Percentiles rank a stretch among this genome's conserved stretches.
These are phyloP conservation scores for Holocentrus rufus DNA, from an alignment of 2,797 vertebrate genomes.

Conservation along the genomic window DNA sequence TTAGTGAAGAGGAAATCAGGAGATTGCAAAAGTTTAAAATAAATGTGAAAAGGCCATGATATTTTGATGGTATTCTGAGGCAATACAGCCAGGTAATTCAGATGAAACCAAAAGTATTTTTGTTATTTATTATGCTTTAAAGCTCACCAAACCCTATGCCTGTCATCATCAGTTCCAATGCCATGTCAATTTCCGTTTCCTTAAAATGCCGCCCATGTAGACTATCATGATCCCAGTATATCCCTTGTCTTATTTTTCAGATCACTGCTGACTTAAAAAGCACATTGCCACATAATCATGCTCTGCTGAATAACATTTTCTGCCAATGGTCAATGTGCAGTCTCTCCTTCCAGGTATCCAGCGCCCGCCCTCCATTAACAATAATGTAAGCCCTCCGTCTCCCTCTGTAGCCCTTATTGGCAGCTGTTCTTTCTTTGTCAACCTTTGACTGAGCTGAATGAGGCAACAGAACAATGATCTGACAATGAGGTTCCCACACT, in stretches of 20 bases:
- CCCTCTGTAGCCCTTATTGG: constrained; percentile 56
- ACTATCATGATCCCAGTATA: not conserved
- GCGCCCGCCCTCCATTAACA: constrained; percentile 54
- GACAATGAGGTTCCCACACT: constrained; percentile 79
- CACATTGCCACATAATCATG: not conserved
- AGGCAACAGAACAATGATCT: constrained; percentile 80
- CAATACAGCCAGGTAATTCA: too few species aligned
- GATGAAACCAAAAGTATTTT: too few species aligned
- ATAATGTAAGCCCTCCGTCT: constrained; percentile 54
- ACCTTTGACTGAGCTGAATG: constrained; percentile 78
- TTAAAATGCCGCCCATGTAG: not conserved
- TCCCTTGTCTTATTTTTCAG: not conserved
- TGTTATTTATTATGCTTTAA: too few species aligned
- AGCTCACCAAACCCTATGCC: too few species aligned
- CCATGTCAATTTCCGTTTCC: not conserved
- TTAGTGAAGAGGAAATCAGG: constrained; percentile 14
- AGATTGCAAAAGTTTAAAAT: not conserved
- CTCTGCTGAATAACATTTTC: constrained; percentile 4
- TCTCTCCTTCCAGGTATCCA: constrained; percentile 52
- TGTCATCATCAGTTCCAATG: not conserved
- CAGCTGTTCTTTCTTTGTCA: constrained; percentile 66
- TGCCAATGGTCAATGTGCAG: not conserved
- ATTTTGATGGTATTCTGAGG: too few species aligned
- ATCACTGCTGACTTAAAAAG: not conserved
- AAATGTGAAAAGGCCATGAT: not conserved